A percentile compares a stretch with the other conserved stretches of the same genome.
These are phyloP conservation scores for Euphydryas editha DNA, from an alignment of 2,888 invertebrate species.

Conservation along the genomic window DNA sequence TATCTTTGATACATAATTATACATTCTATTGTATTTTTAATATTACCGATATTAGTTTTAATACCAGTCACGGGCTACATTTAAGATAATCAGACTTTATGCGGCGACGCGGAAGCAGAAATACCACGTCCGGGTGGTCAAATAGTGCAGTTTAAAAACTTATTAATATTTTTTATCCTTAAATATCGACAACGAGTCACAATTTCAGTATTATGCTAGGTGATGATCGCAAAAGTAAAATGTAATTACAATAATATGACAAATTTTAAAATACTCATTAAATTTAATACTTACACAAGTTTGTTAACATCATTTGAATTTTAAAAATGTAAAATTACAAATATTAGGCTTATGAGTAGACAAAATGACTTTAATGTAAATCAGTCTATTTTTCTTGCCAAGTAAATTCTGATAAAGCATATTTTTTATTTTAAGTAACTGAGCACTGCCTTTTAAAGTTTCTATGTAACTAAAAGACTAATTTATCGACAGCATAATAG, in stretches of 20 bases:
- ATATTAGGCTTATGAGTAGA: slow-evolving; percentile 5
- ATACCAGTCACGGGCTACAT: slow-evolving; percentile 20
- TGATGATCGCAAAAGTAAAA: slow-evolving; percentile 7
- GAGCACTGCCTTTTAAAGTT: slow-evolving; percentile 64
- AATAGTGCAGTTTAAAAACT: slow-evolving; percentile 30
- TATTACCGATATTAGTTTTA: slow-evolving; percentile 23
- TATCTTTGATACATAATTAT: not conserved
- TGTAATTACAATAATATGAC: slow-evolving; percentile 9
- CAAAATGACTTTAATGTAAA: slow-evolving; percentile 15
- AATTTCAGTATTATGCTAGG: slow-evolving; percentile 31
- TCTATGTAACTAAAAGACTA: slow-evolving; percentile 48
- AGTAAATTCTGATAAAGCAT: slow-evolving; percentile 38
- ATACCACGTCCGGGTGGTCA: slow-evolving; percentile 22
- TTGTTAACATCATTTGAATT: slow-evolving; percentile 12
- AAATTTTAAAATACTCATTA: slow-evolving; percentile 28
- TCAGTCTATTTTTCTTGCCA: slow-evolving; percentile 45
- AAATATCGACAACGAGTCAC: slow-evolving; percentile 29
- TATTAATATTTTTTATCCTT: slow-evolving; percentile 20
- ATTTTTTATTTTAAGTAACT: slow-evolving; percentile 44
- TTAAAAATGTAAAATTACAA: slow-evolving; percentile 16
- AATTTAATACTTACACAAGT: not conserved
- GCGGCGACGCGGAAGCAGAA: slow-evolving; percentile 32
- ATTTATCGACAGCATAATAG: slow-evolving; percentile 31
- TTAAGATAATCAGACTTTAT: slow-evolving; percentile 28
- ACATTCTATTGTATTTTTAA: slow-evolving; percentile 13